phyloP scores from a whole-genome alignment of 2,888 invertebrate genomes.

The Kuschelorhynchus macadamiae region DNA sequence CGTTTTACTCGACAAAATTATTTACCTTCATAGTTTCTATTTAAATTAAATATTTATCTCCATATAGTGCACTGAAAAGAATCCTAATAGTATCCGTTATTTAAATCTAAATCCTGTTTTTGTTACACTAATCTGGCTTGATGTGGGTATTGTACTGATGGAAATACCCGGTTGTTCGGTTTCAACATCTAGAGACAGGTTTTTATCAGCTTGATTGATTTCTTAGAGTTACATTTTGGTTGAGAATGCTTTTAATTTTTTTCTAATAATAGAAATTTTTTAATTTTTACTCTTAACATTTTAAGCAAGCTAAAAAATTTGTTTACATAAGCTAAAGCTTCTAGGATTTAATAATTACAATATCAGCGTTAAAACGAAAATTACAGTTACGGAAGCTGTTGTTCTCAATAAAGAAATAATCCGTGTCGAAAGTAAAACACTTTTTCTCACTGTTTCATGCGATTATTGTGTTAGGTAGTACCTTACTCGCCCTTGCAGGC shows the following conservation, averaged over 20 bases:
- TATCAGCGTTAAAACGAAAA: no score
- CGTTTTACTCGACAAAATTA: neutral
- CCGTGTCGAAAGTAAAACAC: conserved; percentile 28
- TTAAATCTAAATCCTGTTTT: conserved; percentile 22
- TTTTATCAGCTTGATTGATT: no score
- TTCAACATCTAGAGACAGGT: no score
- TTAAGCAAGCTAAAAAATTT: no score
- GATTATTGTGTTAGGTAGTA: conserved; percentile 16
- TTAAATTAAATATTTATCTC: conserved; percentile 20
- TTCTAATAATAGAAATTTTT: no score
- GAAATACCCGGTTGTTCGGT: conserved; percentile 13
- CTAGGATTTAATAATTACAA: no score
- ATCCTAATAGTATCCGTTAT: conserved; percentile 16
- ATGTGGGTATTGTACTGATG: conserved; percentile 26
- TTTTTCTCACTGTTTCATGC: conserved; percentile 17
- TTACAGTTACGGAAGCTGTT: no score
- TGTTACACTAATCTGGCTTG: conserved; percentile 12
- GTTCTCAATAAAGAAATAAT: no score
- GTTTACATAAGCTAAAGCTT: no score
- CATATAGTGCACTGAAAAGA: conserved; percentile 13
- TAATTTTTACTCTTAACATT: no score
- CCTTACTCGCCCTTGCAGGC: neutral
- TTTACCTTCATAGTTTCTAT: conserved; percentile 8
- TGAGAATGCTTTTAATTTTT: no score
- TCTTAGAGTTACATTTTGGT: no score